These are phyloP conservation scores for Vollenhovia emeryi DNA, from an alignment of 1,140 invertebrate species.

Conservation along the genomic window DNA sequence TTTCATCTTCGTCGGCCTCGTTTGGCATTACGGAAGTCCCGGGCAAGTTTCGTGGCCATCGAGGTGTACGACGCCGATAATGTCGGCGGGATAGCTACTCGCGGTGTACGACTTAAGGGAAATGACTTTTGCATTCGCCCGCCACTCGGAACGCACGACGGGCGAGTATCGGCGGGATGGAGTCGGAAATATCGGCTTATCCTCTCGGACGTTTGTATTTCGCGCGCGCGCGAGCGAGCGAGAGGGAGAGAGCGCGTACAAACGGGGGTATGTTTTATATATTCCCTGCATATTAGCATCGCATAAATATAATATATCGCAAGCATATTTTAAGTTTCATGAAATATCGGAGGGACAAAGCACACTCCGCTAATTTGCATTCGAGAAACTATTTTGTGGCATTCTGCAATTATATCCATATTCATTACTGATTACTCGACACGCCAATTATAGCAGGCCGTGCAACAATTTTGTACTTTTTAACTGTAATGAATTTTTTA, in stretches of 20 bases:
- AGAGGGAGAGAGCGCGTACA: not conserved
- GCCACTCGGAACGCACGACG: not conserved
- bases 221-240: no score
- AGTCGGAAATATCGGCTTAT: not conserved
- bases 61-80: slow-evolving; percentile 8
- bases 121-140: slow-evolving; percentile 46
- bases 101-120: not conserved
- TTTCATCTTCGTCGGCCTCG: slow-evolving; percentile 46
- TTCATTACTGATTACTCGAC: not conserved
- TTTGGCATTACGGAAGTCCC: slow-evolving; percentile 58
- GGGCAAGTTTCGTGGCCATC: slow-evolving; percentile 12
- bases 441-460: not conserved
- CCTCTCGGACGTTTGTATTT: not conserved
- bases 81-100: not conserved
- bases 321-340: not conserved
- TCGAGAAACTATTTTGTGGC: not conserved
- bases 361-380: no score
- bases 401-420: not conserved
- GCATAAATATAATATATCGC: not conserved
- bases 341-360: not conserved
- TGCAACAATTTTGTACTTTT: not conserved
- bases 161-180: not conserved
- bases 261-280: not conserved
- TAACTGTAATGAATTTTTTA: not conserved
- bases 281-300: not conserved